These are phyloP conservation scores for Buceros bicornis DNA, from an alignment of 2,797 vertebrate species.

Conservation along the genomic window DNA sequence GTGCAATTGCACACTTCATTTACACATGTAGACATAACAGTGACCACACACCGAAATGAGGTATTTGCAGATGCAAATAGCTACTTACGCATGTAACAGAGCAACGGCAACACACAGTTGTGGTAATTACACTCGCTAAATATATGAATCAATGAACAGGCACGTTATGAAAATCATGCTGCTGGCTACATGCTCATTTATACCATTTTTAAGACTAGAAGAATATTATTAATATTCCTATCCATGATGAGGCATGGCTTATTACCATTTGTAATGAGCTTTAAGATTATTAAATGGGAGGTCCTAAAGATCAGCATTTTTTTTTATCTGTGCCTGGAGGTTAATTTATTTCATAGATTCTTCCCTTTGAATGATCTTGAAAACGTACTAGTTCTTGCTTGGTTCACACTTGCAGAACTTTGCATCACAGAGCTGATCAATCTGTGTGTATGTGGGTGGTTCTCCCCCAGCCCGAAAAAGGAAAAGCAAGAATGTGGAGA, in stretches of 20 bases:
- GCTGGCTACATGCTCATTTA: not conserved
- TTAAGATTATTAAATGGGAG: constrained; percentile 27
- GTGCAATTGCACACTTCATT: constrained; percentile 19
- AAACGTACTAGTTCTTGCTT: not conserved
- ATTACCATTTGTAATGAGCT: constrained; percentile 22
- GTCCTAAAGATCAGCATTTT: not conserved
- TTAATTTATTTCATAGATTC: not conserved
- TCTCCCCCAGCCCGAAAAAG: not conserved
- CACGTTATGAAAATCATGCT: constrained; percentile 19
- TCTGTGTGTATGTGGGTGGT: accelerated
- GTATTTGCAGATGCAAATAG: constrained; percentile 65
- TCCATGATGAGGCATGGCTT: not conserved
- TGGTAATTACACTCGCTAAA: constrained; percentile 56
- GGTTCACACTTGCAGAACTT: not conserved
- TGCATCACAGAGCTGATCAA: not conserved
- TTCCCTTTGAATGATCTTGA: not conserved
- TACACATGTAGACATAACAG: constrained; percentile 7
- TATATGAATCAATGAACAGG: constrained; percentile 27
- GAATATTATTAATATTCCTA: not conserved
- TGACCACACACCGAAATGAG: constrained; percentile 56
- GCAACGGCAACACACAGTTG: constrained; percentile 23
- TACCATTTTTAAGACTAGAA: not conserved
- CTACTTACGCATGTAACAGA: constrained; percentile 26
- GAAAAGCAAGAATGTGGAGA: not conserved
- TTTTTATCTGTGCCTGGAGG: not conserved